phyloP scores from a whole-genome alignment of 2,888 invertebrate species.

The Fragum sueziense region DNA sequence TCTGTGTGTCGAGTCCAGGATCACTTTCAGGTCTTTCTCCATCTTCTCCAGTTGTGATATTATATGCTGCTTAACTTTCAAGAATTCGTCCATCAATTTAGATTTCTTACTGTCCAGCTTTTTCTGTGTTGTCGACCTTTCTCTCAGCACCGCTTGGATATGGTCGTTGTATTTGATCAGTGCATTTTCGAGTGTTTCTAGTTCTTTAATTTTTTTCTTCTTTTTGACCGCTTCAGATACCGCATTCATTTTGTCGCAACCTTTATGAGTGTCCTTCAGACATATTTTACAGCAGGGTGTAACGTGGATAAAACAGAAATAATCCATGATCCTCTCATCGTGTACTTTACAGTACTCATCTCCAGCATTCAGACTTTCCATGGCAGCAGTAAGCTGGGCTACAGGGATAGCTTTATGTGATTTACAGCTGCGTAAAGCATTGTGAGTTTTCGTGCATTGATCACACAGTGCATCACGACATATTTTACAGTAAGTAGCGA shows the following conservation, averaged over 20 bases:
- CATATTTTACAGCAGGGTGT: constrained; percentile 63
- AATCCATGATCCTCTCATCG: constrained; percentile 54
- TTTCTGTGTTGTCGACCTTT: constrained; percentile 55
- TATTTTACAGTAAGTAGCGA: constrained; percentile 64
- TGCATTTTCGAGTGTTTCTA: constrained; percentile 49
- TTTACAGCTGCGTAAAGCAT: constrained; percentile 61
- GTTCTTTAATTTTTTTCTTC: constrained; percentile 48
- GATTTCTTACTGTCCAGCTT: constrained; percentile 59
- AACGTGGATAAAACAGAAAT: constrained; percentile 59
- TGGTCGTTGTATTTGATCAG: constrained; percentile 59
- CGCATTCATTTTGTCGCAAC: constrained; percentile 58
- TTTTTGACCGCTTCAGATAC: constrained; percentile 59
- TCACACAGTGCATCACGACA: constrained; percentile 66
- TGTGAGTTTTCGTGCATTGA: constrained; percentile 62
- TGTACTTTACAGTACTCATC: constrained; percentile 61
- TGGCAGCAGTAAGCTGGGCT: constrained; percentile 58
- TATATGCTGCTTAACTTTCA: constrained; percentile 57
- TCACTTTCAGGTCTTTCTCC: constrained; percentile 60
- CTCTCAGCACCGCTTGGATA: constrained; percentile 52
- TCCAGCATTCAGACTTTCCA: constrained; percentile 60
- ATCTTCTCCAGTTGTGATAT: constrained; percentile 64
- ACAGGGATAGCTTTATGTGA: constrained; percentile 59
- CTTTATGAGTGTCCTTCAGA: constrained; percentile 59
- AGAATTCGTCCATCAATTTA: constrained; percentile 62
- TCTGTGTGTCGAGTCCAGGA: constrained; percentile 62